Conservation (phyloP, 2,113 vertebrate genomes). For the Muscicapa adusta region DNA sequence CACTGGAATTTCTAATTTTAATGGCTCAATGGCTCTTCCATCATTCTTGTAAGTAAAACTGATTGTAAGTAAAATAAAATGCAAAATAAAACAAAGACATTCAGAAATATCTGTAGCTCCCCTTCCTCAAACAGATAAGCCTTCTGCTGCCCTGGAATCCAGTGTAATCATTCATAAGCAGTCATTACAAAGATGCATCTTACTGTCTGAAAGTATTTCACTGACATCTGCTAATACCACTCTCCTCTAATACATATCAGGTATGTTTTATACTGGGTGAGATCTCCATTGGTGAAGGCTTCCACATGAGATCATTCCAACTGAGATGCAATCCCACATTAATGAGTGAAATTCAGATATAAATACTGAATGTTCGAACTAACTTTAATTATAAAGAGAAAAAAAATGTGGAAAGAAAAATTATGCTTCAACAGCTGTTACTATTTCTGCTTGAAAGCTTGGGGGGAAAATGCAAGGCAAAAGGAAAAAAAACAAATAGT, state of each 20-base stretch:
- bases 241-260: background rate
- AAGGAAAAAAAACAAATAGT: fast-evolving
- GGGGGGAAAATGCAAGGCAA: fast-evolving
- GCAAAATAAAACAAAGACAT: background rate
- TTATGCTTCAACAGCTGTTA: background rate
- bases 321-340: background rate
- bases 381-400: background rate
- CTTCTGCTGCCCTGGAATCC: background rate
- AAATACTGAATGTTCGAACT: background rate
- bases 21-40: background rate
- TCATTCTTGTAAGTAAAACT: background rate
- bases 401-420: background rate
- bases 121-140: background rate
- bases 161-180: background rate
- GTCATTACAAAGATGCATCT: background rate
- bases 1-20: background rate
- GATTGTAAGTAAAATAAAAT: background rate
- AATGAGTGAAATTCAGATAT: background rate
- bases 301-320: background rate
- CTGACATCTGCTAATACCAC: background rate
- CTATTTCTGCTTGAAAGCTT: background rate
- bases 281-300: background rate
- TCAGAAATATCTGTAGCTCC: background rate
- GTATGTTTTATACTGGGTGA: background rate
- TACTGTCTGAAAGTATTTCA: background rate